These are phyloP conservation scores for Drosophila neonasuta DNA, from an alignment of 2,888 invertebrate species.

Conservation along the genomic window DNA sequence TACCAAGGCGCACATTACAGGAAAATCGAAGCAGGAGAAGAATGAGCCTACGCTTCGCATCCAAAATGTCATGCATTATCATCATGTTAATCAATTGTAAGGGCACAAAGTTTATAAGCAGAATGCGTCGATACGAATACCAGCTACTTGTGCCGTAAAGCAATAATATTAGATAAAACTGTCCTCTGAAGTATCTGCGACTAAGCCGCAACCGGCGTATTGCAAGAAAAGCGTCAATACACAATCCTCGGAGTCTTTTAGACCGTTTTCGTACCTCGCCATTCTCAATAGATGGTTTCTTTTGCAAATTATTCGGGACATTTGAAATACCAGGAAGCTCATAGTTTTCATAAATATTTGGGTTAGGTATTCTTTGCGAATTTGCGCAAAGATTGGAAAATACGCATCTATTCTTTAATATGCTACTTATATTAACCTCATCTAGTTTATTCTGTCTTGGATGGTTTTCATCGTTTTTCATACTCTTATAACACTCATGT, in stretches of 20 bases:
- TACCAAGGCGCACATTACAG: not conserved
- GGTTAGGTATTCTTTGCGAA: not conserved
- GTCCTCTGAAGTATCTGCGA: not conserved
- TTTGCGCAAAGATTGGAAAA: not conserved
- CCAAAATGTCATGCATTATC: not conserved
- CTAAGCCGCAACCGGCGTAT: slow-evolving; percentile 31
- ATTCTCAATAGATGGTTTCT: too few relatives aligned
- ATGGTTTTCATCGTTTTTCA: not conserved
- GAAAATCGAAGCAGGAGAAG: not conserved
- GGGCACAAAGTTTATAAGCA: not conserved
- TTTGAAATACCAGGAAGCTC: not conserved
- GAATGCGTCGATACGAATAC: slow-evolving; percentile 12
- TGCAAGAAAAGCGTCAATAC: slow-evolving; percentile 10
- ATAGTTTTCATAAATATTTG: not conserved
- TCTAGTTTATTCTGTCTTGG: not conserved
- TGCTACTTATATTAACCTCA: not conserved
- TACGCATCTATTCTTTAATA: not conserved
- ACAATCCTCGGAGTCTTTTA: slow-evolving; percentile 26
- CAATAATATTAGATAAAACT: not conserved
- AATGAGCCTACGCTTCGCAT: not conserved
- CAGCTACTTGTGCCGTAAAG: slow-evolving; percentile 21
- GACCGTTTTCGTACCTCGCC: too few relatives aligned
- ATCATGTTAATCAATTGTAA: not conserved
- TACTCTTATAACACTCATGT: not conserved
- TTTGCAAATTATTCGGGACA: too few relatives aligned